Conservation (phyloP, 2,797 vertebrate species). For the Enteromius thamalakanensis region DNA sequence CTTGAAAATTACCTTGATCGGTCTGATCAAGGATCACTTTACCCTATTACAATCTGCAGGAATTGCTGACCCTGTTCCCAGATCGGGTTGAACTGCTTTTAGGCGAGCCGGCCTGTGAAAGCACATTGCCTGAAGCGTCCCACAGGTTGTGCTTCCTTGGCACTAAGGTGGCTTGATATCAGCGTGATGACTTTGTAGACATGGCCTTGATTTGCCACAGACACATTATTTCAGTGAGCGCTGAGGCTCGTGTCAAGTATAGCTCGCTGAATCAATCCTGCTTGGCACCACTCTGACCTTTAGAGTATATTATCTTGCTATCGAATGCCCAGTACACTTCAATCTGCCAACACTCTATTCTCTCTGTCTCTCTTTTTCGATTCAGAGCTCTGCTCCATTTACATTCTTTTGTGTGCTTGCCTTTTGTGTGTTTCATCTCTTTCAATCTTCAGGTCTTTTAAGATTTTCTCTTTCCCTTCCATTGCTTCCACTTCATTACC, state of each 20-base stretch:
- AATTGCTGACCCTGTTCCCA: slow-evolving; percentile 7
- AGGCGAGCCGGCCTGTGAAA: slow-evolving; percentile 17
- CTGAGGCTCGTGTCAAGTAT: slow-evolving; percentile 70
- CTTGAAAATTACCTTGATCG: slow-evolving; percentile 10
- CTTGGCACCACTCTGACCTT: slow-evolving; percentile 77
- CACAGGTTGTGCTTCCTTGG: slow-evolving; percentile 22
- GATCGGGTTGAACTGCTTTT: slow-evolving; percentile 32
- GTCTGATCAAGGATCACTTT: slow-evolving; percentile 6
- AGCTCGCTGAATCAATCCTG: slow-evolving; percentile 79
- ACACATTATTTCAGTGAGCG: slow-evolving; percentile 48
- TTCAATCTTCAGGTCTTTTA: slow-evolving; percentile 29
- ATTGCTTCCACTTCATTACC: slow-evolving; percentile 28
- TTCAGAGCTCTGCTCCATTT: slow-evolving; percentile 49
- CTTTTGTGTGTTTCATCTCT: slow-evolving; percentile 34
- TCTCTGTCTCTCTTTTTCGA: slow-evolving; percentile 63
- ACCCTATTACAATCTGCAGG: slow-evolving; percentile 8
- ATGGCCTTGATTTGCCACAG: slow-evolving; percentile 38
- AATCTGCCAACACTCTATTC: slow-evolving; percentile 53
- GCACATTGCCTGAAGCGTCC: slow-evolving; percentile 21
- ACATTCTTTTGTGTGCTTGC: slow-evolving; percentile 32
- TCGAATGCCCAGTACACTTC: slow-evolving; percentile 58
- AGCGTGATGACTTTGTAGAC: slow-evolving; percentile 33
- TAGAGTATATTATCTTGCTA: slow-evolving; percentile 74
- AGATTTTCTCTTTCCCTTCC: slow-evolving; percentile 42
- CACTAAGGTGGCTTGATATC: slow-evolving; percentile 38